These are phyloP conservation scores for Sinocyclocheilus rhinocerous DNA, from an alignment of 2,113 vertebrate genomes.

Conservation along the genomic window DNA sequence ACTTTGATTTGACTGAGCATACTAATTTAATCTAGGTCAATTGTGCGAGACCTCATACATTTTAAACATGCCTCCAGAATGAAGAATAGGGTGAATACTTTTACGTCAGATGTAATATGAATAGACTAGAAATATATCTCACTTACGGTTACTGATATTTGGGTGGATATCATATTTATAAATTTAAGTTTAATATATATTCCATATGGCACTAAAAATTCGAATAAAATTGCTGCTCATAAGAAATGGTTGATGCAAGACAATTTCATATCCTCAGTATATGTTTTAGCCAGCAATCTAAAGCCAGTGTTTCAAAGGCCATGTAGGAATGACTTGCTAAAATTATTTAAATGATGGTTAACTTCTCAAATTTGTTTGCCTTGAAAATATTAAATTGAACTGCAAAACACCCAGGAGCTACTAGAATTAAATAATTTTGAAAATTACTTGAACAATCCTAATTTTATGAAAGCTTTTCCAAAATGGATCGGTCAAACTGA, in stretches of 20 bases:
- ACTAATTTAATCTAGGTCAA: neutral
- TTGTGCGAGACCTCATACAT: neutral
- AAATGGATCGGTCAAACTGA: too few relatives aligned
- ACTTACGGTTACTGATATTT: neutral
- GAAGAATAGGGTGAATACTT: neutral
- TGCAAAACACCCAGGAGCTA: too few relatives aligned
- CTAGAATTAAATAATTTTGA: too few relatives aligned
- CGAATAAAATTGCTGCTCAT: neutral
- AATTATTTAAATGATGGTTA: too few relatives aligned
- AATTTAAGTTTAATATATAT: too few relatives aligned
- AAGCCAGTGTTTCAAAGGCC: neutral
- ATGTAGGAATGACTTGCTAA: too few relatives aligned
- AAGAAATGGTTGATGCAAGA: neutral
- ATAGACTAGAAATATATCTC: neutral
- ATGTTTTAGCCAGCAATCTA: neutral
- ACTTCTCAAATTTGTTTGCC: too few relatives aligned
- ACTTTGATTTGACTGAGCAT: neutral
- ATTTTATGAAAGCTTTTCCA: too few relatives aligned
- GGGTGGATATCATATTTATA: constrained; percentile 1
- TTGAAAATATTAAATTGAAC: too few relatives aligned
- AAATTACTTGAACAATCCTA: too few relatives aligned
- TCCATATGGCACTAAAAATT: neutral
- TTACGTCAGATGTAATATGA: neutral
- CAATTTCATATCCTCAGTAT: neutral
- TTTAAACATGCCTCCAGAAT: neutral